These are phyloP conservation scores for Sebastes ruberrimus DNA, from an alignment of 2,797 vertebrate genomes.

Conservation along the genomic window DNA sequence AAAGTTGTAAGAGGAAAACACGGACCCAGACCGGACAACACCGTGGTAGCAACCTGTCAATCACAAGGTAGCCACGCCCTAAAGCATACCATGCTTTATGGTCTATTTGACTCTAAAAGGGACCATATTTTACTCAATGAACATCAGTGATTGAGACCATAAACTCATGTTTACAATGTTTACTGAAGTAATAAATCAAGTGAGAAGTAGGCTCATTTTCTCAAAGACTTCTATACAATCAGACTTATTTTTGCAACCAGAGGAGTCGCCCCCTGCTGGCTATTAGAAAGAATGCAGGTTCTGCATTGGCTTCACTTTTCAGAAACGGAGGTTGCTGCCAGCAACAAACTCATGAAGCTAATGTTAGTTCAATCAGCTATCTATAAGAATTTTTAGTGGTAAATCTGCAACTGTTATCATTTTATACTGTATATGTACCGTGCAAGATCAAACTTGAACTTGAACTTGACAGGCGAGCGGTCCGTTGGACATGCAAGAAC, in stretches of 20 bases:
- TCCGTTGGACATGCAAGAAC: background rate
- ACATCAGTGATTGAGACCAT: no score
- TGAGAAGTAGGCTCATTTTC: background rate
- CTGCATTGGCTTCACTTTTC: background rate
- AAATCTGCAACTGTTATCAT: no score
- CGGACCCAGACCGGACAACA: fast-evolving
- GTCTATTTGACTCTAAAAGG: no score
- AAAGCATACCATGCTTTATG: no score
- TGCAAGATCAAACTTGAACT: background rate
- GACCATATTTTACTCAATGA: no score
- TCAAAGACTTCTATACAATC: background rate
- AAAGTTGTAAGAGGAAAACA: no score
- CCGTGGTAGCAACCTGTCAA: fast-evolving
- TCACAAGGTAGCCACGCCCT: no score
- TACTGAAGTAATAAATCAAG: no score
- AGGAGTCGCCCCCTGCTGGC: background rate
- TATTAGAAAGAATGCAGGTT: background rate
- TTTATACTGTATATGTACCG: background rate
- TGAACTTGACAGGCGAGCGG: background rate
- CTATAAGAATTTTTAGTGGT: no score
- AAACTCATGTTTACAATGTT: no score
- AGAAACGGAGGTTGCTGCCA: background rate
- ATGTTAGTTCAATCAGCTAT: background rate
- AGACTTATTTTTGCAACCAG: no score
- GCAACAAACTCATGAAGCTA: background rate